Percentiles rank a stretch among this genome's conserved stretches.
Evolutionary conservation across 2,797 vertebrate species (phyloP).

Genomic region (Denticeps clupeoides): DNA sequence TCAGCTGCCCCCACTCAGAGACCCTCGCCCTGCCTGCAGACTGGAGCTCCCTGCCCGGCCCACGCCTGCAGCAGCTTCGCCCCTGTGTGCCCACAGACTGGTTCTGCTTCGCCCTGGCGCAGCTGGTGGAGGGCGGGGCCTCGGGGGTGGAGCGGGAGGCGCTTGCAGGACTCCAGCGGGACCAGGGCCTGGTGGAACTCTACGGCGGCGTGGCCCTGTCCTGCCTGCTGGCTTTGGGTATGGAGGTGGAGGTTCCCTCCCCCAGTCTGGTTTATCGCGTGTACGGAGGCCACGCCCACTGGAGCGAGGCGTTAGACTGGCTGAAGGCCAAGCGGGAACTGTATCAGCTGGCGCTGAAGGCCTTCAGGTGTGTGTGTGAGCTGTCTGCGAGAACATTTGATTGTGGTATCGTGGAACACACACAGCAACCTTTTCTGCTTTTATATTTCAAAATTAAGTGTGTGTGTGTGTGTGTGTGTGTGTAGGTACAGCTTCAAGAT

Average conservation of each 20-base stretch:
- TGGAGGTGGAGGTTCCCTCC: slow-evolving; percentile 70
- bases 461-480: slow-evolving; percentile 10
- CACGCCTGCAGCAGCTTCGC: slow-evolving; percentile 68
- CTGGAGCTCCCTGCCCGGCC: slow-evolving; percentile 70
- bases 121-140: too few species aligned
- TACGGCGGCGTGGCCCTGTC: slow-evolving; percentile 74
- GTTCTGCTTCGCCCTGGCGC: slow-evolving; percentile 76
- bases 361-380: slow-evolving; percentile 75
- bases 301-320: slow-evolving; percentile 85
- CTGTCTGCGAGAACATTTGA: too few species aligned
- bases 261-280: slow-evolving; percentile 80
- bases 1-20: slow-evolving; percentile 75
- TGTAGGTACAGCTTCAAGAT: slow-evolving; percentile 88
- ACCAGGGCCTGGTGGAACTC: slow-evolving; percentile 70
- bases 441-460: not conserved
- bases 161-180: slow-evolving; percentile 72
- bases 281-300: slow-evolving; percentile 81
- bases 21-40: slow-evolving; percentile 69
- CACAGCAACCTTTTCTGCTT: too few species aligned
- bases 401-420: too few species aligned
- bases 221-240: slow-evolving; percentile 77
- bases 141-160: slow-evolving; percentile 65
- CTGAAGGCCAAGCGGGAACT: slow-evolving; percentile 80
- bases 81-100: slow-evolving; percentile 84
- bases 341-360: slow-evolving; percentile 81